Evolutionary conservation across 2,797 vertebrate species (phyloP), one percentile per base, ranked within the genome.

Genomic region (Poeciliopsis paucimaculata): DNA sequence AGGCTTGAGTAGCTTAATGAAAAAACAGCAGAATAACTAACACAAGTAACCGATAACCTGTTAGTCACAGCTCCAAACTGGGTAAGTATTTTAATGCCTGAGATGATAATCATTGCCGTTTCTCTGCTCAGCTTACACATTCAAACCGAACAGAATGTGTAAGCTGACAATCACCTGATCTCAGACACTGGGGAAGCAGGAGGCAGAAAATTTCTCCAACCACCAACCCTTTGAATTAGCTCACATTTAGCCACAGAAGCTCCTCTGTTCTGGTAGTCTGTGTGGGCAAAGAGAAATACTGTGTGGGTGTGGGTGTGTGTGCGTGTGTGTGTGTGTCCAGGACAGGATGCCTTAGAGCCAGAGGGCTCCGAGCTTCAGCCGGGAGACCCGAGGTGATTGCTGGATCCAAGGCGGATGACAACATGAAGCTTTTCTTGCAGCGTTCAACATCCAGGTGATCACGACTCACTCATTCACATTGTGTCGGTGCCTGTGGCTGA

Each of bases 361-460:
- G 77, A 77, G 36, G 73, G n/a, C 70, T 53, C 64, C 79, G 6
- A 16, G 13, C 49, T 31, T 34, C 70, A 55, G 46, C 84, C 46
- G 76, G 73, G 73, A 81, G 7, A 71, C 62, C 74, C 45, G 26
- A 62, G 5, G 41, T 79, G 16, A 20, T 78, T 49, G 16, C 31
- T 31, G 55, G 71, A 18, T 64, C 78, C 34, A 16, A 0, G 11
- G 77, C 28, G n/a, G 49, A 62, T 2, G 71, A 80, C n/a, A 77
- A 11, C 79, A 94, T 93, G 92, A 91, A 80, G 75, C 47, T 80
- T 28, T 31, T 16, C 5, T 75, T 81, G 55, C 83, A 77, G 75
- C 78, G 73, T 57, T 2, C 45, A 1, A 7, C 78, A 60, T 75
- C 82, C 84, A 91, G 92, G 93, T 94, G 75, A 89, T 0, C n/a